Base-by-base conservation (phyloP, 2,888 invertebrate genomes). In the Amphiduros pacificus region DNA sequence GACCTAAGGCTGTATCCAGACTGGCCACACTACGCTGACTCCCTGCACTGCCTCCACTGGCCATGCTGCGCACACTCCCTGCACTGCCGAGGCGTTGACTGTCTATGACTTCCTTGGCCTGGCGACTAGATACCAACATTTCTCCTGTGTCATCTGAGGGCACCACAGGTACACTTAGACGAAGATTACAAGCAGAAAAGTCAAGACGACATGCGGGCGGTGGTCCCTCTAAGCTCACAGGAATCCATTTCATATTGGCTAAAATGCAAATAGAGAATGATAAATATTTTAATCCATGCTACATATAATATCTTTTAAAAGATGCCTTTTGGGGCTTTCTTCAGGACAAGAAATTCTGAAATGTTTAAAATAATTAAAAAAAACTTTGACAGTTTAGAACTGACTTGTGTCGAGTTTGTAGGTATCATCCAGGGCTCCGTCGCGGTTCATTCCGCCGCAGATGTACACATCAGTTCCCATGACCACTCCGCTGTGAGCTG, bases 371-470 rank as follows among this genome's bases (percentile, higher is more conserved):
- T n/a, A n/a, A n/a, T n/a, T n/a, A n/a, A n/a, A n/a, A n/a, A n/a
- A n/a, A n/a, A n/a, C n/a, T n/a, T n/a, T n/a, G n/a, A n/a, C n/a
- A 36, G 49, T 17, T 48, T 6, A 29, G n/a, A 9, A 56, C 72
- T 70, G 68, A 79, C 80, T 66, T 67, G 77, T 77, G 61, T 80
- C 75, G 53, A 78, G 71, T 58, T 72, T 76, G 65, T 73, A 77
- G 31, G 74, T 63, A 59, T 82, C 82, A 67, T 80, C 78, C 41
- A 81, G 66, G 2, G 82, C 81, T 9, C 81, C 80, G 56, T 76
- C 75, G 62, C 72, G 65, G 64, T 72, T 76, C 77, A 82, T 76
- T 17, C 82, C 82, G 44, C 82, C 82, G 72, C 80, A 81, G 40
- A 82, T 71, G 61, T 71, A 80, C 48, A 82, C 60, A 52, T 70